phyloP scores from a whole-genome alignment of 2,797 vertebrate genomes.

The Crocodylus rhombifer region DNA sequence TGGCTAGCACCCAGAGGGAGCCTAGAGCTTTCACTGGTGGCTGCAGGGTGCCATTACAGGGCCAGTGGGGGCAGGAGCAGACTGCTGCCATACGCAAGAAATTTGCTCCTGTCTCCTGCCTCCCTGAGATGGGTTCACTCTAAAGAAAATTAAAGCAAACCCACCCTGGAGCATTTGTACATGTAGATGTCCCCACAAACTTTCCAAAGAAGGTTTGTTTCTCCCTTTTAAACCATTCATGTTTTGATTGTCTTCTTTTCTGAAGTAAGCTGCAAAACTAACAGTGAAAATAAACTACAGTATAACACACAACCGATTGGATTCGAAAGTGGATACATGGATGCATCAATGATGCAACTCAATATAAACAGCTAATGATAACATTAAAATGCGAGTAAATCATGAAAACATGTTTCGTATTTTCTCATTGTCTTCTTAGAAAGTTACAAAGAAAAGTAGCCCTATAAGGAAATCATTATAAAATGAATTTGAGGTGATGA shows the following conservation, averaged over 20 bases:
- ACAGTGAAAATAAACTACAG: not conserved
- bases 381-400: conserved; percentile 33
- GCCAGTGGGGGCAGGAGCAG: too few relatives aligned
- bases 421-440: not conserved
- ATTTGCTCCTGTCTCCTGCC: too few relatives aligned
- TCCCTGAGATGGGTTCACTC: too few relatives aligned
- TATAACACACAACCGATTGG: not conserved
- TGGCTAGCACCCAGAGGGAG: too few relatives aligned
- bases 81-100: too few relatives aligned
- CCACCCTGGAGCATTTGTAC: too few relatives aligned
- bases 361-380: not conserved
- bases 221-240: not conserved
- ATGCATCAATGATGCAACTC: not conserved
- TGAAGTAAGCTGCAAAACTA: not conserved
- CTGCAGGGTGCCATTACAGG: too few relatives aligned
- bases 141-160: too few relatives aligned
- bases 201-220: not conserved
- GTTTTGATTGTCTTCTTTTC: not conserved
- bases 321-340: conserved; percentile 12
- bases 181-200: too few relatives aligned
- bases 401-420: not conserved
- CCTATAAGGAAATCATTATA: not conserved
- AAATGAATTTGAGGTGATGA: not conserved
- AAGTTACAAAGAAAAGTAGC: conserved; percentile 4
- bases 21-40: too few relatives aligned